A percentile compares a stretch with the other conserved stretches of the same genome.
phyloP scores from a whole-genome alignment of 2,113 vertebrate genomes.

The Xiphias gladius region DNA sequence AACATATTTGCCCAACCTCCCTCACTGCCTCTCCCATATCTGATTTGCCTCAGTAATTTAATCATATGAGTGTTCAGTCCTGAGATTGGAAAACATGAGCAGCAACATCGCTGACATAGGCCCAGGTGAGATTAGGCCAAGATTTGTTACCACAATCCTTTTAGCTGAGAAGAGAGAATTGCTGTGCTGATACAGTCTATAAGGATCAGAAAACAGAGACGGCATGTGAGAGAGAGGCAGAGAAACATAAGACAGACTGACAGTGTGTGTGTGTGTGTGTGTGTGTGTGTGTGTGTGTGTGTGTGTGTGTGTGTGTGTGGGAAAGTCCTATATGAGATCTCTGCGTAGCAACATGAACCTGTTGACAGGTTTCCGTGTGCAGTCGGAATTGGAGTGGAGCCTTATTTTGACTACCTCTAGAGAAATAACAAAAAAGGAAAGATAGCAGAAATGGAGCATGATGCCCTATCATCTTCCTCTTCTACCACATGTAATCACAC shows the following conservation, averaged over 20 bases:
- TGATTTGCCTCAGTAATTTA: slow-evolving; percentile 60
- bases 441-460: slow-evolving; percentile 60
- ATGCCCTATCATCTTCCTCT: slow-evolving; percentile 28
- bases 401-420: slow-evolving; percentile 47
- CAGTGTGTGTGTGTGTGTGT: not conserved
- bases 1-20: not conserved
- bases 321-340: slow-evolving; percentile 19
- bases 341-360: slow-evolving; percentile 30
- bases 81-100: slow-evolving; percentile 56
- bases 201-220: slow-evolving; percentile 32
- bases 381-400: slow-evolving; percentile 42
- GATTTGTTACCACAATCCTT: slow-evolving; percentile 46
- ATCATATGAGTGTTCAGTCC: slow-evolving; percentile 50
- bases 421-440: slow-evolving; percentile 64
- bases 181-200: slow-evolving; percentile 43
- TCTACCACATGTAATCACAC: not conserved
- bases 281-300: slow-evolving; percentile 27
- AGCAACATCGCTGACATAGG: slow-evolving; percentile 35
- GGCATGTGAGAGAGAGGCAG: slow-evolving; percentile 11
- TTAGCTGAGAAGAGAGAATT: slow-evolving; percentile 18
- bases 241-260: not conserved
- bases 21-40: not conserved
- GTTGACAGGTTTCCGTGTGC: slow-evolving; percentile 42
- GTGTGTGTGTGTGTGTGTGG: slow-evolving; percentile 17
- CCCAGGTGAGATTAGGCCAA: slow-evolving; percentile 50